Conservation (phyloP, 1,140 invertebrate species). For the Penaeus vannamei region DNA sequence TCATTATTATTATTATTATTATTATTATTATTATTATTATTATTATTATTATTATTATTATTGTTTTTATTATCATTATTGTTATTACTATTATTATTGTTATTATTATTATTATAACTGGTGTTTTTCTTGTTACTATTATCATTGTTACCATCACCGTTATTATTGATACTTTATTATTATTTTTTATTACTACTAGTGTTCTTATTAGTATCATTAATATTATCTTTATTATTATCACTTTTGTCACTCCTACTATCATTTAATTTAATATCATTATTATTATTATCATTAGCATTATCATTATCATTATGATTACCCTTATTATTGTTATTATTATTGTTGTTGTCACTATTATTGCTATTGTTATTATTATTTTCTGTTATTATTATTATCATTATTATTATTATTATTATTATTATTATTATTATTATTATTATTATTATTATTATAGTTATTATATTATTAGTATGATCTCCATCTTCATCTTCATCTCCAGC, state of each 20-base stretch:
- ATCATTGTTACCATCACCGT: background rate
- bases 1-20: background rate
- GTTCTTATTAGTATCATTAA: too few relatives aligned
- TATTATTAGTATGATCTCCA: too few relatives aligned
- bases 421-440: conserved; percentile 2
- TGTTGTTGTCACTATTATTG: conserved; percentile 7
- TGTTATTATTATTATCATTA: background rate
- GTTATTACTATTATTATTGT: background rate
- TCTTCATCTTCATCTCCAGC: too few relatives aligned
- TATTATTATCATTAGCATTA: background rate
- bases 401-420: background rate
- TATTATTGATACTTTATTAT: too few relatives aligned
- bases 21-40: conserved; percentile 5
- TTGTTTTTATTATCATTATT: background rate
- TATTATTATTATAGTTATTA: background rate
- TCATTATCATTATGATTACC: background rate
- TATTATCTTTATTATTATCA: too few relatives aligned
- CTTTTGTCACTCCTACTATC: too few relatives aligned
- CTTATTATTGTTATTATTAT: background rate
- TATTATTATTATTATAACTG: background rate
- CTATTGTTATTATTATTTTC: conserved; percentile 7
- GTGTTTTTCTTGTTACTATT: background rate
- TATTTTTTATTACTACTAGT: too few relatives aligned
- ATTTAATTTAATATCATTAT: background rate
- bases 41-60: background rate